A percentile compares a stretch with the other conserved stretches of the same genome.
phyloP scores from a whole-genome alignment of 1,140 invertebrate genomes.

The Drosophila mojavensis region DNA sequence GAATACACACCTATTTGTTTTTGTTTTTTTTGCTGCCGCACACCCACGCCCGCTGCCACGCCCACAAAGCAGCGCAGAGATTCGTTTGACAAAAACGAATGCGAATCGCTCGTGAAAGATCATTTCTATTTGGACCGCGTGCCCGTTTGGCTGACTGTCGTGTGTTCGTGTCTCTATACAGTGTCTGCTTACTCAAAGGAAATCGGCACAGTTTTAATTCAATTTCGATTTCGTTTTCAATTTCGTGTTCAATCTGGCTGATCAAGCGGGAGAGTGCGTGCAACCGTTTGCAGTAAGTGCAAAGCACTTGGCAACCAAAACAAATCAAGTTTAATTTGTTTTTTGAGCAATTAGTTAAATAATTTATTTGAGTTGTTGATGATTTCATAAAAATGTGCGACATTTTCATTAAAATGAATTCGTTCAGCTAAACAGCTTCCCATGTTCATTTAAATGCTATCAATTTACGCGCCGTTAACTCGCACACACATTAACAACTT shows the following conservation, averaged over 20 bases:
- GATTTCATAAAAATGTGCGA: conserved; percentile 61
- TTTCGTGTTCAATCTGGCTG: conserved; percentile 24
- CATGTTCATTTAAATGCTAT: conserved; percentile 56
- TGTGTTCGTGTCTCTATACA: conserved; percentile 4
- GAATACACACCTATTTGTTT: conserved; percentile 3
- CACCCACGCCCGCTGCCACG: conserved; percentile 11
- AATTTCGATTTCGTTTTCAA: not conserved
- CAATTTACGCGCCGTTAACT: conserved; percentile 40
- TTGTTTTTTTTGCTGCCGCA: not conserved
- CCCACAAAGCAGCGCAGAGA: conserved; percentile 12
- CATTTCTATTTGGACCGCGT: conserved; percentile 56
- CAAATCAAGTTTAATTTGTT: not conserved
- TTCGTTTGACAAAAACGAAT: conserved; percentile 46
- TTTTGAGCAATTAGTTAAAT: conserved; percentile 45
- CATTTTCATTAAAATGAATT: conserved; percentile 32
- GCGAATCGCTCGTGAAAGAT: conserved; percentile 31
- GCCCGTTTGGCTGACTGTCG: conserved; percentile 39
- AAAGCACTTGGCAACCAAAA: conserved; percentile 16
- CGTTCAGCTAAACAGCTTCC: conserved; percentile 43
- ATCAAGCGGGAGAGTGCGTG: conserved; percentile 49
- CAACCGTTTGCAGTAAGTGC: conserved; percentile 73
- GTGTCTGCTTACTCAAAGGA: too few species aligned
- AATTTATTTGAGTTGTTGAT: conserved; percentile 32
- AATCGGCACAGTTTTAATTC: not conserved
- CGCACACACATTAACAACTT: conserved; percentile 33